Percentiles rank a stretch among this genome's conserved stretches.
Evolutionary conservation across 1,140 invertebrate species (phyloP).

Genomic region (Rhyzopertha dominica): DNA sequence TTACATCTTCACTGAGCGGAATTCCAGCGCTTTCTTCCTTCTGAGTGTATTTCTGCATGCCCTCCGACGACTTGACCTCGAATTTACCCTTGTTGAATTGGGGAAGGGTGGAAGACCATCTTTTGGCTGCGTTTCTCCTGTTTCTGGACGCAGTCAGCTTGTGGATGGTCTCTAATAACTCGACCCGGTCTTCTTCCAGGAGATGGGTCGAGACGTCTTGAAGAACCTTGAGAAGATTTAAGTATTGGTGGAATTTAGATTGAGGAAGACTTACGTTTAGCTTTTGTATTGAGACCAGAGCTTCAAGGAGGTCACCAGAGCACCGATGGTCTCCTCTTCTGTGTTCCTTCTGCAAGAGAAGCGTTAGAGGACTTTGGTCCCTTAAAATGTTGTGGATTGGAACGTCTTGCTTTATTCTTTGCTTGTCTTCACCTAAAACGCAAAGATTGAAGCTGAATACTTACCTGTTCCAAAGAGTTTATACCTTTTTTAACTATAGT

Average conservation of each 20-base stretch:
- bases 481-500: slow-evolving; percentile 35
- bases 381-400: slow-evolving; percentile 34
- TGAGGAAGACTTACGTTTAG: slow-evolving; percentile 35
- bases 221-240: slow-evolving; percentile 29
- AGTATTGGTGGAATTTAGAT: slow-evolving; percentile 2
- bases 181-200: slow-evolving; percentile 32
- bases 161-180: slow-evolving; percentile 35
- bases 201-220: slow-evolving; percentile 35
- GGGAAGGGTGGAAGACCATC: slow-evolving; percentile 33
- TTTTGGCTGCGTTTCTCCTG: slow-evolving; percentile 22
- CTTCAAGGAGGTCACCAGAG: slow-evolving; percentile 37
- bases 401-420: slow-evolving; percentile 12
- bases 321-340: slow-evolving; percentile 37
- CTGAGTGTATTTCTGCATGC: slow-evolving; percentile 34
- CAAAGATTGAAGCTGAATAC: no score
- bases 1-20: background rate
- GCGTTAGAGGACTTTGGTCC: slow-evolving; percentile 33
- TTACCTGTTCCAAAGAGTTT: no score
- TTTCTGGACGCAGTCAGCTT: slow-evolving; percentile 27
- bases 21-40: slow-evolving; percentile 40
- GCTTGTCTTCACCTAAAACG: no score
- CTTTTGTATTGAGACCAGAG: slow-evolving; percentile 39
- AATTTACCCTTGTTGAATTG: slow-evolving; percentile 15
- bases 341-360: slow-evolving; percentile 27
- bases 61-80: slow-evolving; percentile 15